Conservation (phyloP, 1,140 invertebrate species). For the Cepaea nemoralis region DNA sequence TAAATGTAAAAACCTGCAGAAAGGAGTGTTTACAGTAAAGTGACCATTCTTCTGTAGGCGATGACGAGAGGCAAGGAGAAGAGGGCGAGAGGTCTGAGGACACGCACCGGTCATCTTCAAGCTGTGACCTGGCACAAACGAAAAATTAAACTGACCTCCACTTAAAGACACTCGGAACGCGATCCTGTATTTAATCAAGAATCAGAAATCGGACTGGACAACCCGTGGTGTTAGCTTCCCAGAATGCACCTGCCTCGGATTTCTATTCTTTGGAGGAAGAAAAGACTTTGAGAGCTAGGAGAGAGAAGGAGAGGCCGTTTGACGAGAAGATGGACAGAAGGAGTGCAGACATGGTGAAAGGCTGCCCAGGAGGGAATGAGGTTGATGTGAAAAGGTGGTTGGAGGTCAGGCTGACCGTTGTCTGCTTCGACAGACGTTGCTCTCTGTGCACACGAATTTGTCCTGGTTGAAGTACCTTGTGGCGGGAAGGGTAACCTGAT, state of each 20-base stretch:
- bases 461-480: too few relatives aligned
- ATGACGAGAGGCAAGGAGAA: background rate
- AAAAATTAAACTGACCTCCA: conserved; percentile 10
- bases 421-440: background rate
- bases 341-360: background rate
- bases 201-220: background rate
- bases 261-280: background rate
- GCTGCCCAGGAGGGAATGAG: background rate
- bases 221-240: background rate
- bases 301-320: background rate
- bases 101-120: conserved; percentile 17
- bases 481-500: too few relatives aligned
- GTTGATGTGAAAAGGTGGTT: background rate
- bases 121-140: conserved; percentile 9
- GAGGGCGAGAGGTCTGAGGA: background rate
- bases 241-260: background rate
- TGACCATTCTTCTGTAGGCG: background rate
- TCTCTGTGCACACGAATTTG: background rate
- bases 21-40: background rate
- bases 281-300: background rate
- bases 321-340: background rate
- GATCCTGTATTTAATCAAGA: conserved; percentile 18
- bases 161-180: background rate
- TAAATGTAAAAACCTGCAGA: too few relatives aligned
- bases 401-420: background rate